Evolutionary conservation across 2,797 vertebrate species (phyloP).

Genomic region (Pitangus sulphuratus): DNA sequence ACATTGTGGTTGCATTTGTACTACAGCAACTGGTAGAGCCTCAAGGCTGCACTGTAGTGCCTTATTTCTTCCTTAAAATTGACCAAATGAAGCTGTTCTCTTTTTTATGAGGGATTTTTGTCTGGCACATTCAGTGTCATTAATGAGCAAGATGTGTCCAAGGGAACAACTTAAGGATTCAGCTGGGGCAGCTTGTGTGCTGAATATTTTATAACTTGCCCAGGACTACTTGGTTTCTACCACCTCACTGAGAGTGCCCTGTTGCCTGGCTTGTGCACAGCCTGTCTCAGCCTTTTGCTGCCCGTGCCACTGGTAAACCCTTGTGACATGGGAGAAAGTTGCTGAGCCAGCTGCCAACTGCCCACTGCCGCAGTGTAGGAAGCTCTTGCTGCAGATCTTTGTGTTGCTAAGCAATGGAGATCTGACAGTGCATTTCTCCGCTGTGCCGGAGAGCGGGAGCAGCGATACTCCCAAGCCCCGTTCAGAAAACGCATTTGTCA

Average conservation of each 20-base stretch:
- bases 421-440: neutral
- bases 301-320: neutral
- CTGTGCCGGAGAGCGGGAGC: neutral
- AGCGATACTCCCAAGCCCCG: accelerated
- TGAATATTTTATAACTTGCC: neutral
- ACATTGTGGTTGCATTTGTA: neutral
- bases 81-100: neutral
- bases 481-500: neutral
- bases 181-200: neutral
- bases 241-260: neutral
- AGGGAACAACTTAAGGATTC: neutral
- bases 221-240: neutral
- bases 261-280: neutral
- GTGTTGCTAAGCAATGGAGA: slow-evolving; percentile 32
- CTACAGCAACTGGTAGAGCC: neutral
- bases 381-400: neutral
- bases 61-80: neutral
- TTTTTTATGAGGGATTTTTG: neutral
- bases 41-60: neutral
- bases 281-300: neutral
- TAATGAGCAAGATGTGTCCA: neutral
- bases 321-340: accelerated
- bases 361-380: neutral
- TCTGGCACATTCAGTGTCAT: neutral
- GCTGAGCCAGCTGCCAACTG: neutral